Evolutionary conservation across 2,888 invertebrate genomes (phyloP), one percentile per base, ranked within the genome.

Genomic region (Pyrochroa serraticornis): DNA sequence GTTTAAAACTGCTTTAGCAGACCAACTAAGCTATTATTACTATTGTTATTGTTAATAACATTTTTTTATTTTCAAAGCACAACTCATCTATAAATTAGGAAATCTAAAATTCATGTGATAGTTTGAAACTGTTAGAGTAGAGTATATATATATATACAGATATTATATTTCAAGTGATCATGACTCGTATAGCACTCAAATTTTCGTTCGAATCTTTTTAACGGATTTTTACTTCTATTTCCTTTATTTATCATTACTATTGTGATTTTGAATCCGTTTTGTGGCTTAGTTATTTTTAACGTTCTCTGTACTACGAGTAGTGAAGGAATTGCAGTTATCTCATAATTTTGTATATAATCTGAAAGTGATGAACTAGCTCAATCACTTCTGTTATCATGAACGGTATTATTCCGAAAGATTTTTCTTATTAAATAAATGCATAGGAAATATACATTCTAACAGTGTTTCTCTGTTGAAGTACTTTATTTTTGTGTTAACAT

Each of bases 91-190:
- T 52, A 34, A 45, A 35, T 45, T 53, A 53, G 53, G 9, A 37
- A 41, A 52, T 9, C 45, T 39, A 46, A 53, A 56, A 54, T 59
- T 54, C 50, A 59, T 59, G 59, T 59, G 59, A 59, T 59, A 59
- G 59, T 31, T 37, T 52, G 39, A 57, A 44, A 51, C 51, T 52
- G 14, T 30, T 58, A 39, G 39, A 37, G 14, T 50, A 47, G 48
- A 35, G n/a, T 9, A 34, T 53, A 44, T 49, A 32, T 58, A 51
- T 57, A 57, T 37, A 56, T 56, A 56, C 45, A 52, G 39, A 38
- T 13, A 47, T 58, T 38, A 44, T 48, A 34, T 44, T 53, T 44
- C 52, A 48, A 53, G 58, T 58, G 49, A 53, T 53, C 39, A 43
- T 44, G 34, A 37, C 36, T 44, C 31, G n/a, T 32, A 48, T 42